Evolutionary conservation across 2,113 vertebrate species (phyloP).

Genomic region (Phrynosoma platyrhinos): DNA sequence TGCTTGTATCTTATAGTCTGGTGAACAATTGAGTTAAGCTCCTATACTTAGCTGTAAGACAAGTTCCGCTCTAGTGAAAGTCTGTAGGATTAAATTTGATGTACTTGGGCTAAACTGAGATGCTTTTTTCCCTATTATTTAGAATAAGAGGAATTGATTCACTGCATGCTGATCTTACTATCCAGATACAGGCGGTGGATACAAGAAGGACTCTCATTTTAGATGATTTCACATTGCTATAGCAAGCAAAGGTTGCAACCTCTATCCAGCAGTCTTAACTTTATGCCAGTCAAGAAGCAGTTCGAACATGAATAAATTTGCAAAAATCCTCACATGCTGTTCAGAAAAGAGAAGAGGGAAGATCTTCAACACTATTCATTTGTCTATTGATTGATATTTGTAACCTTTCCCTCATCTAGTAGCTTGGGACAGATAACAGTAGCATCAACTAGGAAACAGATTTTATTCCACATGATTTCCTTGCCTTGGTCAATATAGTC

Average conservation of each 20-base stretch:
- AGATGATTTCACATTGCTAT: background rate
- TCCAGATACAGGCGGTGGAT: background rate
- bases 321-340: background rate
- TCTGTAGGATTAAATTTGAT: constrained; percentile 7
- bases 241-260: background rate
- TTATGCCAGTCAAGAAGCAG: background rate
- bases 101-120: background rate
- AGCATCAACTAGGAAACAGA: background rate
- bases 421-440: background rate
- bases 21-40: constrained; percentile 12
- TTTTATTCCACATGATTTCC: background rate
- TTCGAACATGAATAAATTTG: background rate
- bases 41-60: background rate
- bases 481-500: too few species aligned
- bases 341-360: background rate
- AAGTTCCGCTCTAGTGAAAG: background rate
- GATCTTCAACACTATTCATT: background rate
- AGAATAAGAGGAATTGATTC: constrained; percentile 11
- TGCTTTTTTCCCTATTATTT: constrained; percentile 20
- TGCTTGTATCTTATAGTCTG: background rate
- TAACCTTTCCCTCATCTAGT: too few species aligned
- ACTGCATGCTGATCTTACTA: rapidly evolving
- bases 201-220: background rate
- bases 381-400: background rate
- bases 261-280: background rate